Percentiles rank a stretch among this genome's conserved stretches.
Evolutionary conservation across 2,888 invertebrate genomes (phyloP).

Genomic region (Ligdia adustata): DNA sequence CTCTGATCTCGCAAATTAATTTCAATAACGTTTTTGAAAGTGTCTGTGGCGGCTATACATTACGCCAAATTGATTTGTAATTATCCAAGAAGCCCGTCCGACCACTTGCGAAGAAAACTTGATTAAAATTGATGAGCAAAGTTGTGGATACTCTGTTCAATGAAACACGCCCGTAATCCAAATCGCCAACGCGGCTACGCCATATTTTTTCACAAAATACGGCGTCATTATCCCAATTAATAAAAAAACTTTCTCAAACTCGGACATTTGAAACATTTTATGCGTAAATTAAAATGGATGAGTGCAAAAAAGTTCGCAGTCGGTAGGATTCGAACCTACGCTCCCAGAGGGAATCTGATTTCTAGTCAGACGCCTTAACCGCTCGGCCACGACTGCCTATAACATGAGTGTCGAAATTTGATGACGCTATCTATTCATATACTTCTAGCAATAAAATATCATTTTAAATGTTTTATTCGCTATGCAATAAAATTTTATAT

Average conservation of each 20-base stretch:
- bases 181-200: slow-evolving; percentile 12
- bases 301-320: slow-evolving; percentile 82
- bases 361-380: slow-evolving; percentile 95
- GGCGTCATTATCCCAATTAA: slow-evolving; percentile 17
- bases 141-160: slow-evolving; percentile 38
- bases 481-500: too few relatives aligned
- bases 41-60: slow-evolving; percentile 35
- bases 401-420: background rate
- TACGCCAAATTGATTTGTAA: slow-evolving; percentile 39
- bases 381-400: slow-evolving; percentile 92
- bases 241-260: slow-evolving; percentile 14
- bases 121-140: slow-evolving; percentile 56
- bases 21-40: slow-evolving; percentile 26
- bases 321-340: slow-evolving; percentile 96
- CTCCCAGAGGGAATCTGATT: slow-evolving; percentile 95
- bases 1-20: slow-evolving; percentile 31
- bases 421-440: too few relatives aligned
- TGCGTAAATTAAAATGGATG: slow-evolving; percentile 10
- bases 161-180: slow-evolving; percentile 35
- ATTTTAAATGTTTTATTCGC: too few relatives aligned
- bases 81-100: slow-evolving; percentile 31
- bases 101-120: slow-evolving; percentile 40
- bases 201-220: slow-evolving; percentile 11
- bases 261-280: slow-evolving; percentile 2
- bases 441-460: too few relatives aligned